Conservation (phyloP, 1,140 invertebrate genomes). For the Hyphantria cunea region DNA sequence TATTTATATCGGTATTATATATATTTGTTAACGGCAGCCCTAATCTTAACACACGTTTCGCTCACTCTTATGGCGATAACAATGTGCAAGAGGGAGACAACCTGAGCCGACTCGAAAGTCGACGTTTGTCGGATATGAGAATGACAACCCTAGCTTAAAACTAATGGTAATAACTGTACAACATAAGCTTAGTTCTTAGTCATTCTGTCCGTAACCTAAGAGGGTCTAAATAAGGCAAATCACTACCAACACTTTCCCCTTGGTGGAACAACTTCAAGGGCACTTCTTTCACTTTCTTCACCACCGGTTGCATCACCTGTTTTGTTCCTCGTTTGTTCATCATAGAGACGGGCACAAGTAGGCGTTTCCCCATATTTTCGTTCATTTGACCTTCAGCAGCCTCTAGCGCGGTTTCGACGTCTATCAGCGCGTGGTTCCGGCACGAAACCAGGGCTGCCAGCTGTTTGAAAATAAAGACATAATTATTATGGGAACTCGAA, state of each 20-base stretch:
- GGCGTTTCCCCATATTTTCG: constrained; percentile 42
- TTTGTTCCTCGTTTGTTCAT: constrained; percentile 28
- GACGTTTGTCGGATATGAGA: too few species aligned
- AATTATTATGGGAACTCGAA: too few species aligned
- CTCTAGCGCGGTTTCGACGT: constrained; percentile 72
- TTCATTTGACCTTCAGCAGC: constrained; percentile 63
- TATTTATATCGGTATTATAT: too few species aligned
- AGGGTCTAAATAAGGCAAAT: constrained; percentile 65
- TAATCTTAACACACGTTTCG: too few species aligned
- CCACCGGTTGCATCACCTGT: constrained; percentile 24
- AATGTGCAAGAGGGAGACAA: background rate
- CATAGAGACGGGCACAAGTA: constrained; percentile 55
- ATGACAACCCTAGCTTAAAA: background rate
- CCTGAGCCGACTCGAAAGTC: too few species aligned
- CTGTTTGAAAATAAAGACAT: constrained; percentile 37
- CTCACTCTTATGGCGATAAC: too few species aligned
- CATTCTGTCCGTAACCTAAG: constrained; percentile 69
- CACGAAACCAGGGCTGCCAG: constrained; percentile 68
- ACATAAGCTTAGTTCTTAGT: constrained; percentile 62
- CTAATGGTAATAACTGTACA: constrained; percentile 66
- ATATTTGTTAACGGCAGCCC: too few species aligned
- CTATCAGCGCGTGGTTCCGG: constrained; percentile 68
- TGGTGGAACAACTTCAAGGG: constrained; percentile 70
- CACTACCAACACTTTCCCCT: constrained; percentile 53
- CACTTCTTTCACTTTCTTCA: constrained; percentile 60